Evolutionary conservation across 2,888 invertebrate genomes (phyloP).

Genomic region (Mesopsocus fuscifrons): DNA sequence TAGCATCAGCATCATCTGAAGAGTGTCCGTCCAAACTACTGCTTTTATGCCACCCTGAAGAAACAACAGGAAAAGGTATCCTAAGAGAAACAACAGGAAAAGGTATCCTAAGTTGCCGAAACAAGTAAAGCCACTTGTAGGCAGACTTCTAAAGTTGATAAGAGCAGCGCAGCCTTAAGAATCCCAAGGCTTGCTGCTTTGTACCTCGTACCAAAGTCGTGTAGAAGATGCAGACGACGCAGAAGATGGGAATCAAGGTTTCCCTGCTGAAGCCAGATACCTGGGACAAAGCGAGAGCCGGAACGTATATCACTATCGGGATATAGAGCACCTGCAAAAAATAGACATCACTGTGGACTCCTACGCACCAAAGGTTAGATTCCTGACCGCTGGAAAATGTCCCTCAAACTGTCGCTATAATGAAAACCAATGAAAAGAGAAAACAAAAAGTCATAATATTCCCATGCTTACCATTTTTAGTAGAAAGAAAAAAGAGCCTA

Average conservation of each 20-base stretch:
- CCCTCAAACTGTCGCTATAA: too few species aligned
- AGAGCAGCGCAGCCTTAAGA: too few species aligned
- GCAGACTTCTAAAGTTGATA: too few species aligned
- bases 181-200: too few species aligned
- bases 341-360: conserved; percentile 4
- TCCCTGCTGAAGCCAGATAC: conserved; percentile 69
- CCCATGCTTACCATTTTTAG: background rate
- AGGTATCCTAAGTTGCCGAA: too few species aligned
- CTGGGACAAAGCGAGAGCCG: conserved; percentile 69
- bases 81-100: too few species aligned
- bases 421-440: too few species aligned
- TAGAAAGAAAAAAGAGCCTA: conserved; percentile 44
- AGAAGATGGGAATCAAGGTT: conserved; percentile 57
- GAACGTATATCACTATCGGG: conserved; percentile 75
- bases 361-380: too few species aligned
- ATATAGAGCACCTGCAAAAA: conserved; percentile 39
- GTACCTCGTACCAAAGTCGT: conserved; percentile 75
- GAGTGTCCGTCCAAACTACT: conserved; percentile 62
- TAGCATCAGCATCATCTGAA: conserved; percentile 56
- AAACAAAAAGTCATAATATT: too few species aligned
- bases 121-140: too few species aligned
- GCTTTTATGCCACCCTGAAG: conserved; percentile 56
- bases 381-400: too few species aligned
- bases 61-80: too few species aligned
- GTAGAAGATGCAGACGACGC: conserved; percentile 81